Evolutionary conservation across 2,797 vertebrate genomes (phyloP), one percentile per base, ranked within the genome.

Genomic region (Erethizon dorsatum): DNA sequence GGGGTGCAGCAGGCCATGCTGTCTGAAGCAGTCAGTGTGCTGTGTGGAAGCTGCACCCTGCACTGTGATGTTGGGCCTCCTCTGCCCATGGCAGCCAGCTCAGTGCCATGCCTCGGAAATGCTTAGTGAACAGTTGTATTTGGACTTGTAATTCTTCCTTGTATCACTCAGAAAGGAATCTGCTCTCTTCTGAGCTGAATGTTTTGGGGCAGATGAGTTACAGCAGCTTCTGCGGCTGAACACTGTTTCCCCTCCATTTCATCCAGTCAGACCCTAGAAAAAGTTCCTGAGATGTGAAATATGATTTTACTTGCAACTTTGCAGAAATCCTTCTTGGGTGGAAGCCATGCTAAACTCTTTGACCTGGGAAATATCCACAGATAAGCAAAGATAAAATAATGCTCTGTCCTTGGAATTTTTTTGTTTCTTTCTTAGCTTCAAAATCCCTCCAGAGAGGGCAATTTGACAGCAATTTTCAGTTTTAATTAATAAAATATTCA

Each of bases 331-430:
- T 89, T 69, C 67, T 78, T 85, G 82, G 26, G 26, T 52, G 71
- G 85, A 97, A 97, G 57, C 50, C 33, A 63, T 52, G 82, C 57
- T 88, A 95, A 95, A 90, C 37, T 88, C 87, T 91, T 88, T n/a
- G 56, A 88, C 91, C 77, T 95, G 89, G 82, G 77, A 92, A 97
- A 90, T 86, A 92, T 90, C 69, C 50, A 83, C 69, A 95, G 56
- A 79, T 45, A 92, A 13, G 26, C 33, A 90, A 95, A 95, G 71
- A 91, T 88, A 90, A 94, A 91, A 91, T 79, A 65, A 92, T n/a
- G 54, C 28, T 91, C 67, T 77, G 26, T 77, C 45, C 59, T 91
- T 87, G 12, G 80, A 94, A 95, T 95, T 85, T 90, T 73, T 47
- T 93, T 28, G 52, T 90, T 93, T 94, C 54, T 82, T 92, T 13